Evolutionary conservation across 2,113 vertebrate genomes (phyloP), one percentile per base, ranked within the genome.

Genomic region (Oncorhynchus gorbuscha): DNA sequence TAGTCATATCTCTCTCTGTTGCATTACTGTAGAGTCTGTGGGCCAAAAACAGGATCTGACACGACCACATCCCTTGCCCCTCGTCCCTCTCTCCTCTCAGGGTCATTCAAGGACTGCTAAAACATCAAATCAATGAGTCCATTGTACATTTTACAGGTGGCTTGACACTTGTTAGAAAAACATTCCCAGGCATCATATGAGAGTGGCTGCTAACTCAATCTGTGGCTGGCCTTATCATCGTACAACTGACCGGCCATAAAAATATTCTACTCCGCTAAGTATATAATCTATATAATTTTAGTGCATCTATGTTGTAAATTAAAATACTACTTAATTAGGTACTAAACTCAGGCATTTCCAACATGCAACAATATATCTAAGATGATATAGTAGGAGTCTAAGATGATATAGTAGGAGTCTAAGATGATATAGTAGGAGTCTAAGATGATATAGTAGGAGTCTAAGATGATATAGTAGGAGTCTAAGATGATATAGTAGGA

Each of bases 141-240:
- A 76, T 73, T 89, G 81, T 85, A 76, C 64, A 51, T 85, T 87
- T 28, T 72, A 66, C 55, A 82, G 45, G 26, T 74, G 59, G 79
- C 59, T 64, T 75, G 74, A 76, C 14, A 75, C 81, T 28, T 66
- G 24, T 64, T 62, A 24, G 75, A 61, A 68, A 72, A 72, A 24
- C 8, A 26, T 45, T 35, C 35, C 39, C 71, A 77, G 75, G 75
- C 51, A 83, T 69, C 75, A 18, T 6, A 67, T 1, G 61, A 55
- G 65, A 79, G 69, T 71, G 32, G 75, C 79, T 78, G 79, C 77
- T 82, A 81, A 81, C 84, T 51, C 77, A 22, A 70, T 59, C 71
- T 69, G 69, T 74, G 65, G 80, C 70, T 69, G 72, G 48, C 3
- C 48, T 14, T 49, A 49, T 49, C 48, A 35, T 81, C 79, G 77